Evolutionary conservation across 2,888 invertebrate genomes (phyloP).

Genomic region (Conomelus anceps): DNA sequence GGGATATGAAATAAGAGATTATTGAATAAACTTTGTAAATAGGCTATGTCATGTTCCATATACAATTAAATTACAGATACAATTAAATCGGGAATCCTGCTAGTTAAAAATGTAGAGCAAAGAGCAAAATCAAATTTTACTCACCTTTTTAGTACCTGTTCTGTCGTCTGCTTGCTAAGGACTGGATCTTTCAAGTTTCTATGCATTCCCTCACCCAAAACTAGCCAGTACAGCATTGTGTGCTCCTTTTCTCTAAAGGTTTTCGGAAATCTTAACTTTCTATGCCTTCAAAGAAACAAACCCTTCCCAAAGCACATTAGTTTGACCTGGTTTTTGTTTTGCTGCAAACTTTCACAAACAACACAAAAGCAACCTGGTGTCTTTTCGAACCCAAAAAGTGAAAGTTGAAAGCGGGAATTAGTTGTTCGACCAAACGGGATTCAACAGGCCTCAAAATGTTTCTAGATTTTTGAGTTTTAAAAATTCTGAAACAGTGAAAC

Average conservation of each 20-base stretch:
- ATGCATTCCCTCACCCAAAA: not conserved
- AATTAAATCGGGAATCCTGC: too few species aligned
- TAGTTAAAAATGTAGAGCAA: too few species aligned
- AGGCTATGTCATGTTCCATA: too few species aligned
- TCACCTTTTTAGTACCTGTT: too few species aligned
- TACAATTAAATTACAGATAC: too few species aligned
- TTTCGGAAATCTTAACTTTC: not conserved
- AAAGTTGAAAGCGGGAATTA: not conserved
- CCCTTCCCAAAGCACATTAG: not conserved
- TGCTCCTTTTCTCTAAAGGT: not conserved
- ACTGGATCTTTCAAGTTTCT: not conserved
- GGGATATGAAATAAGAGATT: too few species aligned
- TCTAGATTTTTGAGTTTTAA: too few species aligned
- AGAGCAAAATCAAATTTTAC: too few species aligned
- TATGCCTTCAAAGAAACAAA: not conserved
- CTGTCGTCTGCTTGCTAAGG: not conserved
- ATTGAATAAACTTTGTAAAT: too few species aligned
- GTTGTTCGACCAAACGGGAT: not conserved
- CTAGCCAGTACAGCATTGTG: not conserved
- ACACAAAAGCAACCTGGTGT: not conserved
- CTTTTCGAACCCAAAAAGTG: not conserved
- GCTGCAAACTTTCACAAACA: not conserved
- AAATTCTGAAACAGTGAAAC: too few species aligned
- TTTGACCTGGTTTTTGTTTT: not conserved
- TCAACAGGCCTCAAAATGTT: not conserved